A percentile compares a stretch with the other conserved stretches of the same genome.
Evolutionary conservation across 2,113 vertebrate genomes (phyloP).

Genomic region (human): DNA sequence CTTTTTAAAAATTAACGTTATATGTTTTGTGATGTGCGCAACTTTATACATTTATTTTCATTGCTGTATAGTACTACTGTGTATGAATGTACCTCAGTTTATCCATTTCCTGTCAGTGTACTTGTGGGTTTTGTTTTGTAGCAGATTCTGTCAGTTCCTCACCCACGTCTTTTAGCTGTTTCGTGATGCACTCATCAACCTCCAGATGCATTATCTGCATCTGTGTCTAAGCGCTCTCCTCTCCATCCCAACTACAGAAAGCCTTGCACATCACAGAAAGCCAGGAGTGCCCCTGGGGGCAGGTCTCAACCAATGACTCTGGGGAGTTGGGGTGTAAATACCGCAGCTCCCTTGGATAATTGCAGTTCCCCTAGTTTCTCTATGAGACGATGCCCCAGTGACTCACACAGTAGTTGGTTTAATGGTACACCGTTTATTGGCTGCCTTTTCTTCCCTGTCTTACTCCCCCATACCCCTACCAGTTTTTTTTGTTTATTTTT

Average conservation of each 20-base stretch:
- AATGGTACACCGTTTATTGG: no score
- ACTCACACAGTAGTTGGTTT: neutral
- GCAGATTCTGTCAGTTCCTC: neutral
- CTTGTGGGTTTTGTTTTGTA: neutral
- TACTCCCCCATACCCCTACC: neutral
- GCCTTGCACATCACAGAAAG: fast-evolving
- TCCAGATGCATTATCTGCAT: neutral
- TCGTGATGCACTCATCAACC: neutral
- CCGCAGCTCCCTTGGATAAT: neutral
- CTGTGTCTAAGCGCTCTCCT: neutral
- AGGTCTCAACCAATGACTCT: neutral
- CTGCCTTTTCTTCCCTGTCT: neutral
- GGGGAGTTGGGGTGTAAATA: neutral
- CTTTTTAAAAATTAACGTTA: neutral
- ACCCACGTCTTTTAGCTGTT: neutral
- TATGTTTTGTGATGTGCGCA: neutral
- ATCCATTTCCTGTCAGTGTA: neutral
- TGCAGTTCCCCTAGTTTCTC: neutral
- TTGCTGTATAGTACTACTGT: neutral
- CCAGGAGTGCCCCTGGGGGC: no score
- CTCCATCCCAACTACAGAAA: neutral
- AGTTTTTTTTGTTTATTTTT: neutral
- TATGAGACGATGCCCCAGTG: neutral
- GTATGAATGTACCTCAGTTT: neutral
- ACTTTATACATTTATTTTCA: neutral